Base-by-base conservation (phyloP, 2,888 invertebrate species). In the Hirtodrosophila cameraria region DNA sequence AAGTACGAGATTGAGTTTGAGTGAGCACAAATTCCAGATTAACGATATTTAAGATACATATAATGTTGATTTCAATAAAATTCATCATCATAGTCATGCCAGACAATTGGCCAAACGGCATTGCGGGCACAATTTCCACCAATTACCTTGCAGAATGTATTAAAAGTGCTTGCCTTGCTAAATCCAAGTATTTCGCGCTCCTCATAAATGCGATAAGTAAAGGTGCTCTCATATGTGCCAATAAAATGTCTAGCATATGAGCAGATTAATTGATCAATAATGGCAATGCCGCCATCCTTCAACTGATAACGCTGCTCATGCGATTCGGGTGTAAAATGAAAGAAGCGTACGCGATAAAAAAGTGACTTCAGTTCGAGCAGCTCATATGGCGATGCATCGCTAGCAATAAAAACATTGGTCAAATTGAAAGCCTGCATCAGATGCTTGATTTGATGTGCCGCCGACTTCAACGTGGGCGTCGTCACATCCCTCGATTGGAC, bases 161-260 rank as follows among this genome's bases (percentile, higher is more conserved):
- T 99, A 89, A 97, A 99, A 0, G 99, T 99, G 6, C 94, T 94
- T 18, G 93, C 91, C 33, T 93, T 92, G 4, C 94, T 92, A 90
- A 97, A 97, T 1, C 98, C 98, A 35, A 99, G 89, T 62, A 99
- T 97, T 91, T 99, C 99, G 18, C 99, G 92, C 88, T 99, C 99
- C 89, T 99, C 99, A 91, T 99, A 97, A 73, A 99, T 99, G 54
- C 99, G 93, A 90, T 96, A 98, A 0, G 98, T 95, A 90, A 99
- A 99, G 0, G 99, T 99, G 60, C 99, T 99, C 79, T 97, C 97
- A 88, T 95, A 94, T 0, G 97, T 97, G 7, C 99, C 99, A 30
- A 98, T 93, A 88, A 99, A 99, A 88, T 94, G 94, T 36, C 94
- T 93, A 0, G 97, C 95, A 90, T 95, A 94, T 0, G 98, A 95